Evolutionary conservation across 1,140 invertebrate species (phyloP), one percentile per base, ranked within the genome.

Genomic region (fruit fly (Drosophila melanogaster)): DNA sequence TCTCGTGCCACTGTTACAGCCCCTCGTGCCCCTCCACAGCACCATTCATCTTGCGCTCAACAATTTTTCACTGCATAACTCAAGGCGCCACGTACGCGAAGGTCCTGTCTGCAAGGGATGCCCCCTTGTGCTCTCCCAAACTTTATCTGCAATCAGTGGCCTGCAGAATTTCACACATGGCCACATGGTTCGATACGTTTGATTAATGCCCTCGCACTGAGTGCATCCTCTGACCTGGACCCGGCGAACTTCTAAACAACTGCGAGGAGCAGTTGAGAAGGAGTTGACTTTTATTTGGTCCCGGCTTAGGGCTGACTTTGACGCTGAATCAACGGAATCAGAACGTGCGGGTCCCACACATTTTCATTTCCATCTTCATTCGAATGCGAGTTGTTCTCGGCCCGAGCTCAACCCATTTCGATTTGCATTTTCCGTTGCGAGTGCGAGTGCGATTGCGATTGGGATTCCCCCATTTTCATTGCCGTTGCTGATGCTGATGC

Each of bases 41-140:
- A 51, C 71, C 75, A 87, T 86, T 86, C 85, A 83, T 86, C 83
- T 79, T 71, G 79, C 59, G 65, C 44, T 73, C 70, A 38, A 72
- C 79, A 41, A 81, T 86, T 86, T 86, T 79, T 86, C 81, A 86
- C 70, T 87, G 83, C 81, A 87, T 86, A 86, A 86, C 83, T 78
- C 65, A 64, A 65, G 58, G 74, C 65, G 81, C 77, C 77, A 86
- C 69, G 77, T 74, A 80, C 78, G 49, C 57, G 49, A 22, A 44
- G 64, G 59, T 49, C 33, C 43, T 35, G 19, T 40, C 30, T 30
- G 35, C 11, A 35, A 11, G 5, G 41, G 41, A 24, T 58, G 35
- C 37, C 10, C 35, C 33, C 22, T 22, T 24, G 19, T 6, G 14
- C 12, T 24, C 4, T 6, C 14, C 15, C 15, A 7, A 17, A 35